A percentile compares a stretch with the other conserved stretches of the same genome.
phyloP scores from a whole-genome alignment of 2,888 invertebrate species.

The Patella caerulea region DNA sequence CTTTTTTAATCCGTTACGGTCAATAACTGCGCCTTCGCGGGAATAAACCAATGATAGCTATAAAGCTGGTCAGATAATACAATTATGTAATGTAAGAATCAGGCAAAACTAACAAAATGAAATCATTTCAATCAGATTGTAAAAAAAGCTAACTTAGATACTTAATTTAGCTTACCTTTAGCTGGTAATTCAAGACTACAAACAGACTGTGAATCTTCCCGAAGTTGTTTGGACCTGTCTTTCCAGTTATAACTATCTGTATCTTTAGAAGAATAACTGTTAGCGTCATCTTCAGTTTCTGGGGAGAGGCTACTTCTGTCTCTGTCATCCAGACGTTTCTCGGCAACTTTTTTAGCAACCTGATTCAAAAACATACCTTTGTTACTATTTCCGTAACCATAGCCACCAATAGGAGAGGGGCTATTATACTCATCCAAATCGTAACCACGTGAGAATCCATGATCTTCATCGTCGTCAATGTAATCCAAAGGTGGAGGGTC shows the following conservation, averaged over 20 bases:
- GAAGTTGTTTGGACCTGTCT: conserved; percentile 24
- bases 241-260: conserved; percentile 32
- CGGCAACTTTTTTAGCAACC: background rate
- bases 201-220: conserved; percentile 65
- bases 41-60: too few species aligned
- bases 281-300: conserved; percentile 33
- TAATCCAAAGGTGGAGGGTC: conserved; percentile 60
- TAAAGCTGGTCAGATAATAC: too few species aligned
- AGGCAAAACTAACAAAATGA: background rate
- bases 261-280: conserved; percentile 44
- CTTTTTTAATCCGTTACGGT: too few species aligned
- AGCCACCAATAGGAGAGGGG: conserved; percentile 6
- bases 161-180: background rate
- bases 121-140: background rate
- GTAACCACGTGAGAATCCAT: conserved; percentile 54
- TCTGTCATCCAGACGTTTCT: background rate
- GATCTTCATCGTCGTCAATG: conserved; percentile 51
- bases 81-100: too few species aligned
- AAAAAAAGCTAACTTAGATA: too few species aligned
- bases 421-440: conserved; percentile 50
- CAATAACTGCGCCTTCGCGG: too few species aligned
- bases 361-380: conserved; percentile 10
- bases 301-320: background rate
- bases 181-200: conserved; percentile 64
- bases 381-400: background rate